These are phyloP conservation scores for Eurypyga helias DNA, from an alignment of 2,113 vertebrate species.

Conservation along the genomic window DNA sequence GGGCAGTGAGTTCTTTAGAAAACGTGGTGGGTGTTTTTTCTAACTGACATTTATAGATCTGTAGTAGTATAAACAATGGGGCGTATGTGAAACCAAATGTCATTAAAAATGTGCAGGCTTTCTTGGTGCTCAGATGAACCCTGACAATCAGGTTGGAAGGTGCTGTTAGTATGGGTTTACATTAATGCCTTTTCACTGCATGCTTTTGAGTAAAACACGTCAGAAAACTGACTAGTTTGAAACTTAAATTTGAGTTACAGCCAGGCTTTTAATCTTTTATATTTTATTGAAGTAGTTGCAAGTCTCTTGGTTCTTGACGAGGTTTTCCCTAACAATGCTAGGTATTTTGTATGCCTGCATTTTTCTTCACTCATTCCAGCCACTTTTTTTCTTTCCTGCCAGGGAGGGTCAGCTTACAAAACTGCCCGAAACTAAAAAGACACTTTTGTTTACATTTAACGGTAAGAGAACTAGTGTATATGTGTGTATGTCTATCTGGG, in stretches of 20 bases:
- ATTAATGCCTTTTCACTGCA: background rate
- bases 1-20: background rate
- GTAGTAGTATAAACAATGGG: background rate
- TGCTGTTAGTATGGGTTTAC: background rate
- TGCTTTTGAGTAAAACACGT: background rate
- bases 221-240: background rate
- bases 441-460: slow-evolving; percentile 99
- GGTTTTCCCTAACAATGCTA: background rate
- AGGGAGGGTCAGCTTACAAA: slow-evolving; percentile 99
- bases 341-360: background rate
- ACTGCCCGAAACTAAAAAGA: slow-evolving; percentile 98
- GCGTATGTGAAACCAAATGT: background rate
- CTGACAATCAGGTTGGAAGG: background rate
- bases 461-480: slow-evolving; percentile 75
- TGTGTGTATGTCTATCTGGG: background rate
- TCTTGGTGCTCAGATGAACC: background rate
- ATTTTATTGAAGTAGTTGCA: background rate
- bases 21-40: background rate
- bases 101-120: background rate
- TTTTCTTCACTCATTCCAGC: background rate
- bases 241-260: background rate
- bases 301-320: background rate
- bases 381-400: slow-evolving; percentile 36
- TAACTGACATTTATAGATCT: background rate
- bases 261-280: background rate